phyloP scores from a whole-genome alignment of 2,113 vertebrate species.

The Mus musculus region DNA sequence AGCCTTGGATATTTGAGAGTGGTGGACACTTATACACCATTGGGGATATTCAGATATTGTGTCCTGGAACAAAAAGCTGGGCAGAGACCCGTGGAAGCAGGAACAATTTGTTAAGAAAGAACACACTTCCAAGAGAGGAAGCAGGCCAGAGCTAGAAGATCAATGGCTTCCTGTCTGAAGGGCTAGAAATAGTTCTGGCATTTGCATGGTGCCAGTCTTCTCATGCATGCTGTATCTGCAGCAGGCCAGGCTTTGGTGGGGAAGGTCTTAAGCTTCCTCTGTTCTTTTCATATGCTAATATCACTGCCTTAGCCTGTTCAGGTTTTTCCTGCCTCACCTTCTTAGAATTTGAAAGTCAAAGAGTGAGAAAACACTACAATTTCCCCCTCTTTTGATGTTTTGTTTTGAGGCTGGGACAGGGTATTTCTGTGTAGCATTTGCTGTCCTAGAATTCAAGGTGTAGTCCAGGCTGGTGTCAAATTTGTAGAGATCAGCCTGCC shows the following conservation, averaged over 20 bases:
- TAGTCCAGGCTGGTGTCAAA: not conserved
- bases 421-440: not conserved
- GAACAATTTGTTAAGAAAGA: not conserved
- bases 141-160: not conserved
- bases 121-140: not conserved
- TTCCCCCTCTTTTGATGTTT: not conserved
- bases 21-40: not conserved
- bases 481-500: not conserved
- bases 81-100: not conserved
- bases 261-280: not conserved
- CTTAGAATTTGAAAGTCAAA: not conserved
- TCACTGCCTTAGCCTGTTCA: not conserved
- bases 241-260: not conserved
- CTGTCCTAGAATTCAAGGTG: not conserved
- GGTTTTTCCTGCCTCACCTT: not conserved
- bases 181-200: too few relatives aligned
- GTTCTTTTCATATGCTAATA: not conserved
- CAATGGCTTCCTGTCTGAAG: not conserved
- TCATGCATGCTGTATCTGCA: not conserved
- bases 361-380: not conserved
- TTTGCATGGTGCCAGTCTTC: not conserved
- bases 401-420: not conserved
- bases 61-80: not conserved
- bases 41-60: not conserved
- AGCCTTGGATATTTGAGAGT: not conserved